Evolutionary conservation across 2,797 vertebrate species (phyloP).

Genomic region (Anas bahamensis): DNA sequence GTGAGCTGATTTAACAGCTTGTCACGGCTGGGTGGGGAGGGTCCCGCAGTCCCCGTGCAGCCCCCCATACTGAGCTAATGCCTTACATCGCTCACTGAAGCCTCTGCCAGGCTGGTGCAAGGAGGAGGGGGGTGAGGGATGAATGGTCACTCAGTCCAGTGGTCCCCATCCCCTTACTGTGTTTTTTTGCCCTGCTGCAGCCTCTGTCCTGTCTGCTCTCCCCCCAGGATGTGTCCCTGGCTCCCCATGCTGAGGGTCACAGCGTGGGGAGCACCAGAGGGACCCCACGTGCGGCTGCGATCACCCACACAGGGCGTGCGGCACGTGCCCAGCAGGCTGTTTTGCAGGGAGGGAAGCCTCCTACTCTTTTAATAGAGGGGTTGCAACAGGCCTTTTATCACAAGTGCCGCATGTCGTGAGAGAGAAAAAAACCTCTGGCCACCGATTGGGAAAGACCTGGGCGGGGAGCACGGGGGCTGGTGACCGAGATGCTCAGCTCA

Average conservation of each 20-base stretch:
- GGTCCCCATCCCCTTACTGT: fast-evolving
- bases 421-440: background rate
- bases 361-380: background rate
- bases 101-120: background rate
- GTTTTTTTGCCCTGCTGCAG: background rate
- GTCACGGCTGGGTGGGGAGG: background rate
- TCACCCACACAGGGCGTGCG: fast-evolving
- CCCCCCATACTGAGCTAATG: background rate
- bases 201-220: fast-evolving
- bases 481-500: background rate
- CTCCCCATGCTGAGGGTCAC: no score
- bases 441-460: background rate
- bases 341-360: background rate
- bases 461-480: background rate
- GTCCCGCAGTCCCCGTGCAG: background rate
- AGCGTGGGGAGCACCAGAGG: no score
- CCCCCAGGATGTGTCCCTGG: background rate
- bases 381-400: background rate
- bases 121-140: background rate
- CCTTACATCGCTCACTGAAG: background rate
- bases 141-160: fast-evolving
- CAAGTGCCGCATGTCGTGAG: fast-evolving
- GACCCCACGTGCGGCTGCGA: background rate
- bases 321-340: background rate
- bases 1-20: background rate